Evolutionary conservation across 1,140 invertebrate genomes (phyloP).

Genomic region (Wasmannia auropunctata): DNA sequence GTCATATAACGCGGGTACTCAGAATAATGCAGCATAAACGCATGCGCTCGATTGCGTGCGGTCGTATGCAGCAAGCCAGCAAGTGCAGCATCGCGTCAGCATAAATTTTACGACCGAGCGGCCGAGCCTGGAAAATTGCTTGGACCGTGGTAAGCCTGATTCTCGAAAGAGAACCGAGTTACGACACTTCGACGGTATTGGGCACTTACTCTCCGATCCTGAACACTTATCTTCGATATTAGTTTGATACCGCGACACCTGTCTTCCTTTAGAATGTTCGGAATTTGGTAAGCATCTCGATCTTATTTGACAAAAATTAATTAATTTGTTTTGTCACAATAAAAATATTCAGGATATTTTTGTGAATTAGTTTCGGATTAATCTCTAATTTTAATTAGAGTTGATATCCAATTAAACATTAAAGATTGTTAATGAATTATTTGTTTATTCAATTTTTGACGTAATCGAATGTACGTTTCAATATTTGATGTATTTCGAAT

Average conservation of each 20-base stretch:
- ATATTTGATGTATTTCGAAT: constrained; percentile 1
- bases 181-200: not conserved
- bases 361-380: not conserved
- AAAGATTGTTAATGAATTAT: not conserved
- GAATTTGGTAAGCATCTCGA: not conserved
- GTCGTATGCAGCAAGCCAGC: constrained; percentile 17
- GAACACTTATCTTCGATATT: not conserved
- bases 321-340: not conserved
- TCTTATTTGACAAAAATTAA: not conserved
- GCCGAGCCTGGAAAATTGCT: constrained; percentile 73
- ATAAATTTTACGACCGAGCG: constrained; percentile 76
- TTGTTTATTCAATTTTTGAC: not conserved
- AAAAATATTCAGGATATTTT: not conserved
- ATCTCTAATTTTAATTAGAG: not conserved
- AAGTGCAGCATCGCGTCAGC: constrained; percentile 68
- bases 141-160: constrained; percentile 60
- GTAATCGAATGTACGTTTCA: not conserved
- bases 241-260: not conserved
- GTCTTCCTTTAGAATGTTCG: not conserved
- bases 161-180: constrained; percentile 32
- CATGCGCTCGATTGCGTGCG: constrained; percentile 43
- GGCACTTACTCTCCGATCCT: not conserved
- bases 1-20: constrained; percentile 40
- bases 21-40: constrained; percentile 46
- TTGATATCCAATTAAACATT: not conserved